Conservation (phyloP, 92 coral and sea anemone species). For the Parazoanthus atlanticus region DNA sequence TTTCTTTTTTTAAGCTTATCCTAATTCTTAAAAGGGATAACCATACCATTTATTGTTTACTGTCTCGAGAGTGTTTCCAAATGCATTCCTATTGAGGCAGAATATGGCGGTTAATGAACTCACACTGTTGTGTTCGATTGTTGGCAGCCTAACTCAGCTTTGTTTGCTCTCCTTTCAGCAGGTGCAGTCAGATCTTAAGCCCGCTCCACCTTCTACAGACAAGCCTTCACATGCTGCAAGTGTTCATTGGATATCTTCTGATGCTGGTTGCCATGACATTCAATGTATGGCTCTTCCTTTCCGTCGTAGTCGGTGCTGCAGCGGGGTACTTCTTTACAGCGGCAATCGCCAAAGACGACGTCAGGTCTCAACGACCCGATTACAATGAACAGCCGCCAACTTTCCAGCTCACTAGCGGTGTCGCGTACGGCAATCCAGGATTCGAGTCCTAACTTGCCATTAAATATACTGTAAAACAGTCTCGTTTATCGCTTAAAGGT, state of each 20-base stretch:
- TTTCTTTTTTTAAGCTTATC: no score
- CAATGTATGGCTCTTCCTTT: slow-evolving; percentile 30
- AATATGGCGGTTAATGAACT: not conserved
- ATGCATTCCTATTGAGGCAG: no score
- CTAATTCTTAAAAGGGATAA: no score
- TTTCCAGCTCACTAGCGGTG: slow-evolving; percentile 13
- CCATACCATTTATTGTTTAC: no score
- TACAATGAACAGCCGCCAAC: not conserved
- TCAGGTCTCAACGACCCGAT: not conserved
- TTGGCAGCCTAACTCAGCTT: not conserved
- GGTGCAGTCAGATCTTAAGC: not conserved
- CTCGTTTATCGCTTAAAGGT: not conserved
- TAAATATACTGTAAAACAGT: not conserved
- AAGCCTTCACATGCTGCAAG: slow-evolving; percentile 20
- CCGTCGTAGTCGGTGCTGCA: slow-evolving; percentile 21
- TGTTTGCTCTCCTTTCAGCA: not conserved
- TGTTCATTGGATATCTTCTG: slow-evolving; percentile 19
- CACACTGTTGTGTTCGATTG: not conserved
- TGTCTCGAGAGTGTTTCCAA: no score
- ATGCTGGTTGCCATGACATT: slow-evolving; percentile 45
- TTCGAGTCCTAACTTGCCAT: not conserved
- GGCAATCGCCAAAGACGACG: not conserved
- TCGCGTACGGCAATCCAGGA: not conserved
- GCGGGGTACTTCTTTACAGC: slow-evolving; percentile 32
- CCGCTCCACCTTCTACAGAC: slow-evolving; percentile 21